Evolutionary conservation across 2,888 invertebrate species (phyloP).

Genomic region (Alentia gelatinosa): DNA sequence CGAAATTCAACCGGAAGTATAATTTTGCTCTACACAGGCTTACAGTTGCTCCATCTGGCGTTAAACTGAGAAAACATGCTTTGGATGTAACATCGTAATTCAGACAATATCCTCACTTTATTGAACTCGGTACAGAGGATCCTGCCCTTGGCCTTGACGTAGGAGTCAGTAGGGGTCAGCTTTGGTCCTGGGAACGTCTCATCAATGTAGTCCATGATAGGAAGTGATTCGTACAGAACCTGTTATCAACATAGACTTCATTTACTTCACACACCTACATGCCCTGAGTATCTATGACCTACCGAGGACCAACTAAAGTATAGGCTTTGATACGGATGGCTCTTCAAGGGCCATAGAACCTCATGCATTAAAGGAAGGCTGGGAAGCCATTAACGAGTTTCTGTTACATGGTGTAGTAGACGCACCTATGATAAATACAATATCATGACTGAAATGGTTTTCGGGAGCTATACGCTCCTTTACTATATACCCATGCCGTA

Average conservation of each 20-base stretch:
- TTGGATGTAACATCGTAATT: no score
- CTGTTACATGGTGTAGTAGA: no score
- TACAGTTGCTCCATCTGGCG: no score
- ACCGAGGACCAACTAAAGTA: background rate
- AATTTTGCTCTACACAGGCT: no score
- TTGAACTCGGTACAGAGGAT: conserved; percentile 71
- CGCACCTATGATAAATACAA: no score
- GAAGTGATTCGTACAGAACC: conserved; percentile 83
- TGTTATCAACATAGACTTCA: conserved; percentile 60
- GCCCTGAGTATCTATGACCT: background rate
- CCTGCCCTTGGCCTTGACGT: conserved; percentile 71
- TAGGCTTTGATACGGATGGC: background rate
- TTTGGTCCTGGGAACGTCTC: conserved; percentile 83
- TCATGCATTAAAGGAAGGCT: background rate
- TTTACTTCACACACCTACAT: no score
- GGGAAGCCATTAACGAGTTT: no score
- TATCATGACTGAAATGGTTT: no score
- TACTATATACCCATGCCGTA: no score
- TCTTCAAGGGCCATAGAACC: background rate
- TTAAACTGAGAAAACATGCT: no score
- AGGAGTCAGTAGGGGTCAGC: conserved; percentile 82
- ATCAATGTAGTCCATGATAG: conserved; percentile 83
- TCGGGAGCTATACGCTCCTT: no score
- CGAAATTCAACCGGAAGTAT: no score
- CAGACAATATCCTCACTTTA: conserved; percentile 70